phyloP scores from a whole-genome alignment of 2,113 vertebrate species.

The Vireo altiloquus region DNA sequence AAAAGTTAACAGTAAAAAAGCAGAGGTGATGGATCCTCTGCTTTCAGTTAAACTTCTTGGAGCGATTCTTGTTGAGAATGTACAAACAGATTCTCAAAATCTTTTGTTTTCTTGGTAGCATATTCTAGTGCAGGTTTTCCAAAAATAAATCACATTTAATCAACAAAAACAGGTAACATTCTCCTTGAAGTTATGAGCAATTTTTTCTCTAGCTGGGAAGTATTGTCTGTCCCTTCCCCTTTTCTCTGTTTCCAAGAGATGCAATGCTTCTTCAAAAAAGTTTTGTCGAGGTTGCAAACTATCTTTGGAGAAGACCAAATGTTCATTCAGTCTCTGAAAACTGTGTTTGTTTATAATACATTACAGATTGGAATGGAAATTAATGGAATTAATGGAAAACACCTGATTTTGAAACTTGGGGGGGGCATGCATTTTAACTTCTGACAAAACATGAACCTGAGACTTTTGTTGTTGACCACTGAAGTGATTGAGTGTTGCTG shows the following conservation, averaged over 20 bases:
- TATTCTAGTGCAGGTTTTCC: background rate
- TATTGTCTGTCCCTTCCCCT: background rate
- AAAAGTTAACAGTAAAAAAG: background rate
- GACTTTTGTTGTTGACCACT: background rate
- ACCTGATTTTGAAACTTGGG: background rate
- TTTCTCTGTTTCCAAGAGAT: background rate
- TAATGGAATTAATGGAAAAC: background rate
- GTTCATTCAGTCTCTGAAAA: background rate
- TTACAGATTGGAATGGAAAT: no score
- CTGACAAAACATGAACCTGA: background rate
- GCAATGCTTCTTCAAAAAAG: background rate
- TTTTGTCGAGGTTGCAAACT: background rate
- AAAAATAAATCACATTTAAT: background rate
- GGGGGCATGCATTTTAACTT: background rate
- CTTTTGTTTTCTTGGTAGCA: background rate
- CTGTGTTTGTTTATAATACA: background rate
- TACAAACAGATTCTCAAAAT: background rate
- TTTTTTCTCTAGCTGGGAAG: background rate
- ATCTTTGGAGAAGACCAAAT: background rate
- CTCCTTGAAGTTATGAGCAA: background rate
- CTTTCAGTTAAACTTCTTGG: background rate
- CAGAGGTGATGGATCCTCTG: background rate
- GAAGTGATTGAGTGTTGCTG: background rate
- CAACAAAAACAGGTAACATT: background rate
- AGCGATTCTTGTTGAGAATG: background rate